Evolutionary conservation across 2,113 vertebrate genomes (phyloP).

Genomic region (Maccullochella peelii): DNA sequence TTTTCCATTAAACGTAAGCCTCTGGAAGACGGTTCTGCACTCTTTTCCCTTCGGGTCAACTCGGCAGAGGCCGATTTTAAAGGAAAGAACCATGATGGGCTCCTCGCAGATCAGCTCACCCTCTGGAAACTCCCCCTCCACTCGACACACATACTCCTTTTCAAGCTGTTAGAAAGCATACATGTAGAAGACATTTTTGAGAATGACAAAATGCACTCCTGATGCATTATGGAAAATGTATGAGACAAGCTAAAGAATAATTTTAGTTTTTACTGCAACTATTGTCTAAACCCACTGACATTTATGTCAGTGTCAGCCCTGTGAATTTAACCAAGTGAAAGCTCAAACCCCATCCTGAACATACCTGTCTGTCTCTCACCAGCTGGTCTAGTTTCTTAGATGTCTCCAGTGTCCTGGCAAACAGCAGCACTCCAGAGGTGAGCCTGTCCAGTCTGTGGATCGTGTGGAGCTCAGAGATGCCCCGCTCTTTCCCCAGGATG

Average conservation of each 20-base stretch:
- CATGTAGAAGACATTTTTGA: not conserved
- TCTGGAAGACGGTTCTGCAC: constrained; percentile 92
- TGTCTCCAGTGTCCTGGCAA: constrained; percentile 89
- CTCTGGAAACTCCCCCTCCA: constrained; percentile 92
- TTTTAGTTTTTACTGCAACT: not conserved
- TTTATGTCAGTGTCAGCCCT: not conserved
- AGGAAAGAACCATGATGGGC: constrained; percentile 95
- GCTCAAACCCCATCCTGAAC: not conserved
- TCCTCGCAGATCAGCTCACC: constrained; percentile 90
- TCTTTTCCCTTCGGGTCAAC: constrained; percentile 92
- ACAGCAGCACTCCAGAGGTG: constrained; percentile 96
- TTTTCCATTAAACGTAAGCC: constrained; percentile 90
- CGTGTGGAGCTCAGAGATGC: constrained; percentile 90
- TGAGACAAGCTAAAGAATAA: not conserved
- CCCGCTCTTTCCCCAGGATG: constrained; percentile 94
- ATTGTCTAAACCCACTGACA: not conserved
- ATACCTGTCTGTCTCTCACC: constrained; percentile 94
- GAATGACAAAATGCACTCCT: not conserved
- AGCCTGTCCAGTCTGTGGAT: constrained; percentile 95
- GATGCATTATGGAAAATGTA: not conserved
- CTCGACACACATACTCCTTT: constrained; percentile 96
- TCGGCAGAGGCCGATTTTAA: constrained; percentile 94
- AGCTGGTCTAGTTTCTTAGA: constrained; percentile 94
- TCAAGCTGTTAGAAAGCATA: constrained; percentile 85
- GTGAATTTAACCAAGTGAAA: not conserved